A percentile compares a stretch with the other conserved stretches of the same genome.
Conservation (phyloP, 2,113 vertebrate genomes). For the Heptranchias perlo region DNA sequence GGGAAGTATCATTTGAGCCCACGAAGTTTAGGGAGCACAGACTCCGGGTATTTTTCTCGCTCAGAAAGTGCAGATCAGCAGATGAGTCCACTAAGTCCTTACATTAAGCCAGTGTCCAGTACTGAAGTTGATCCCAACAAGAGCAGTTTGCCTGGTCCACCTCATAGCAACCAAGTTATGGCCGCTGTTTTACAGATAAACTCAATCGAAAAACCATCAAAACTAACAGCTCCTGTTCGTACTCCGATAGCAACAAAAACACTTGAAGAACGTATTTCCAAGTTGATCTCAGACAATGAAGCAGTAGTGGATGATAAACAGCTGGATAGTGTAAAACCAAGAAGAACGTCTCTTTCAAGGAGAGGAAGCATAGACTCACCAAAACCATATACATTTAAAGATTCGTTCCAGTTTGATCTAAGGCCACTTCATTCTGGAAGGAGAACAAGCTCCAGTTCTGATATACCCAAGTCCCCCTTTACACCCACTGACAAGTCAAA, state of each 20-base stretch:
- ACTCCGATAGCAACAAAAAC: conserved; percentile 85
- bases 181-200: conserved; percentile 63
- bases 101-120: conserved; percentile 69
- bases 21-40: conserved; percentile 90
- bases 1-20: conserved; percentile 86
- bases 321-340: conserved; percentile 94
- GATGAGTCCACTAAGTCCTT: conserved; percentile 82
- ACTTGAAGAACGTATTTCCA: conserved; percentile 90
- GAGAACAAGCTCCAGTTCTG: conserved; percentile 93
- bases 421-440: conserved; percentile 76
- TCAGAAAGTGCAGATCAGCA: conserved; percentile 94
- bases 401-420: conserved; percentile 97
- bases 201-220: conserved; percentile 57
- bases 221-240: conserved; percentile 71
- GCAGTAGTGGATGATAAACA: conserved; percentile 95
- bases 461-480: conserved; percentile 96
- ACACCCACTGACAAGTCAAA: conserved; percentile 95
- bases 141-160: conserved; percentile 48
- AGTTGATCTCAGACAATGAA: conserved; percentile 95
- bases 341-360: conserved; percentile 89
- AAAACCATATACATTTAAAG: conserved; percentile 98
- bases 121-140: conserved; percentile 72
- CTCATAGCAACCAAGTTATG: conserved; percentile 51
- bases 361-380: conserved; percentile 96
- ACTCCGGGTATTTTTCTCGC: conserved; percentile 95